These are phyloP conservation scores for Erebia aethiops DNA, from an alignment of 2,888 invertebrate species.

Conservation along the genomic window DNA sequence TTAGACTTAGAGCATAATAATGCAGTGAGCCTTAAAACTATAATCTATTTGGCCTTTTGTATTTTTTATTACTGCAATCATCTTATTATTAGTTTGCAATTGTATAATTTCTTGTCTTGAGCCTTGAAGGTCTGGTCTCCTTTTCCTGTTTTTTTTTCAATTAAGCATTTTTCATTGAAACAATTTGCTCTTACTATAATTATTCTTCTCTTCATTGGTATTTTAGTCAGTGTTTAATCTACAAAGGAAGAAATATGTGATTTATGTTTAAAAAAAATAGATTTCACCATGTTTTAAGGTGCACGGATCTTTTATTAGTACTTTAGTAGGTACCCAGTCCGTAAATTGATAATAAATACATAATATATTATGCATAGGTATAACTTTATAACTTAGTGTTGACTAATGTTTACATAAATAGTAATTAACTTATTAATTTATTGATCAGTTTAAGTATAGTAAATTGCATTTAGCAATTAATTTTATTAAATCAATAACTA, in stretches of 20 bases:
- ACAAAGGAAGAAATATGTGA: no score
- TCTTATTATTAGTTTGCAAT: neutral
- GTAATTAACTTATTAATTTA: neutral
- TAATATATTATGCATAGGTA: neutral
- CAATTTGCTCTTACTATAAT: neutral
- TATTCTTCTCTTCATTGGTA: neutral
- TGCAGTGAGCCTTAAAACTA: neutral
- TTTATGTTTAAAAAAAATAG: no score
- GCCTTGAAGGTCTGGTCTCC: neutral
- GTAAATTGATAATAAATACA: neutral
- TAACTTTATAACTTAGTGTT: neutral
- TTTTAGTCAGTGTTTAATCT: neutral
- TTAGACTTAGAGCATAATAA: neutral
- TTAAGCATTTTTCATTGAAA: neutral
- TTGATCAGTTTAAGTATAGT: neutral
- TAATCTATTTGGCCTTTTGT: neutral
- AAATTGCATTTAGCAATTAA: neutral
- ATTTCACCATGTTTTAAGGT: no score
- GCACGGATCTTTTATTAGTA: no score
- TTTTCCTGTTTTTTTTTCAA: neutral
- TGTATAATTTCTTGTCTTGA: slow-evolving; percentile 7
- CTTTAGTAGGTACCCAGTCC: no score
- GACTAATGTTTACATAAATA: neutral
- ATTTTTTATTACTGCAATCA: slow-evolving; percentile 11
- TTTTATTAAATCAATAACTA: neutral